phyloP scores from a whole-genome alignment of 2,888 invertebrate species.

The Julus scanicus region DNA sequence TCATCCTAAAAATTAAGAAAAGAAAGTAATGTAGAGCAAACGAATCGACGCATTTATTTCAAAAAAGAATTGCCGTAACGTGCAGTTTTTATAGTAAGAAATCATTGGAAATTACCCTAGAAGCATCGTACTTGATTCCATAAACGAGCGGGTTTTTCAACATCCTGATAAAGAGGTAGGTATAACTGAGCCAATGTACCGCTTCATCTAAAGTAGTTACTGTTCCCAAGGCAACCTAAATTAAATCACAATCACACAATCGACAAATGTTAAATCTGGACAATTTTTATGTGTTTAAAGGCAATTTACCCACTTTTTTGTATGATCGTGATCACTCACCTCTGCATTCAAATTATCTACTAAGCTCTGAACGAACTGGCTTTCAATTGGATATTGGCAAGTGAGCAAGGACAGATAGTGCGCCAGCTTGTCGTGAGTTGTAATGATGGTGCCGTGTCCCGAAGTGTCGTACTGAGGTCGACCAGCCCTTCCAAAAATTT shows the following conservation, averaged over 20 bases:
- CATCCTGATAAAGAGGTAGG: conserved; percentile 95
- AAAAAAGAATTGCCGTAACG: too few species aligned
- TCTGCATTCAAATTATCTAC: conserved; percentile 99
- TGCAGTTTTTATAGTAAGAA: background rate
- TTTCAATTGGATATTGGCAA: conserved; percentile 98
- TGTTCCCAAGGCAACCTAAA: conserved; percentile 89
- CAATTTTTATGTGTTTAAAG: too few species aligned
- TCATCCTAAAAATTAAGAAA: conserved; percentile 73
- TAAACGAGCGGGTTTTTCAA: conserved; percentile 87
- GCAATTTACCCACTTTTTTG: too few species aligned
- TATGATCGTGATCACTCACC: conserved; percentile 68
- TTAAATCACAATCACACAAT: conserved; percentile 58
- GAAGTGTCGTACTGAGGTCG: conserved; percentile 96
- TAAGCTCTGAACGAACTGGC: conserved; percentile 90
- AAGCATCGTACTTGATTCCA: conserved; percentile 73
- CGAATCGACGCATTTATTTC: background rate
- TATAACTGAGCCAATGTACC: conserved; percentile 97
- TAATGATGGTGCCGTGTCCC: conserved; percentile 96
- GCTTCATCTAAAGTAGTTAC: conserved; percentile 96
- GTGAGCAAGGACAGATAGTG: conserved; percentile 94
- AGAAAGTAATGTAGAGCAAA: background rate
- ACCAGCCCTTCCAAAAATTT: conserved; percentile 98
- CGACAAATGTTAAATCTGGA: too few species aligned
- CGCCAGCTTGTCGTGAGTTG: conserved; percentile 87
- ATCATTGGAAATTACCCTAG: conserved; percentile 64